Evolutionary conservation across 2,113 vertebrate species (phyloP).

Genomic region (Eulemur rufifrons): DNA sequence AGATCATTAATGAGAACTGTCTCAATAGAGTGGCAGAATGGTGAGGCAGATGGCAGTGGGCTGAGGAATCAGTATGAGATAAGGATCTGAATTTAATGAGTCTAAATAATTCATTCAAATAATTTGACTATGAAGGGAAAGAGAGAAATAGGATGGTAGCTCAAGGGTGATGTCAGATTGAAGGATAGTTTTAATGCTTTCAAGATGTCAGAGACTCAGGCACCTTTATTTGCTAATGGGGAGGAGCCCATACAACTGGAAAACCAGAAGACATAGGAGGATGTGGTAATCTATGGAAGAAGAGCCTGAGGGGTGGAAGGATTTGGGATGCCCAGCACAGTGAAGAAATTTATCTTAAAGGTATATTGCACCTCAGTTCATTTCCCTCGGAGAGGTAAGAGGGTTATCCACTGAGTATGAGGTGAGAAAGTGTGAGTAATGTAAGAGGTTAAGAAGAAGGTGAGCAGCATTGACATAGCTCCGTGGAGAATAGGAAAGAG

Average conservation of each 20-base stretch:
- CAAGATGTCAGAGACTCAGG: neutral
- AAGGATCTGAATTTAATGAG: neutral
- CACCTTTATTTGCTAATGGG: neutral
- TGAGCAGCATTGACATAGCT: neutral
- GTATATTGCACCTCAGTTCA: neutral
- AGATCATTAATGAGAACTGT: neutral
- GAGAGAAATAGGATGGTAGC: neutral
- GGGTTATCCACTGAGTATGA: neutral
- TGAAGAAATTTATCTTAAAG: neutral
- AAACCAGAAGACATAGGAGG: conserved; percentile 12
- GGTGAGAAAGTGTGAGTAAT: neutral
- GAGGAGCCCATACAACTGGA: neutral
- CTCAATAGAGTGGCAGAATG: neutral
- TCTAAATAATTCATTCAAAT: conserved; percentile 29
- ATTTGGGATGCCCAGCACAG: neutral
- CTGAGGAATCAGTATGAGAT: neutral
- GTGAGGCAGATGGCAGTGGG: neutral
- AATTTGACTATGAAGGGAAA: neutral
- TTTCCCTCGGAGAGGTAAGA: neutral
- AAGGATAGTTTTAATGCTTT: neutral
- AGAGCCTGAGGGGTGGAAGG: neutral
- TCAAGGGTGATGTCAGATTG: neutral
- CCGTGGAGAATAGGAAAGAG: neutral
- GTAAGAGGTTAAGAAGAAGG: neutral
- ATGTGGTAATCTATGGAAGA: neutral